Percentiles rank a stretch among this genome's conserved stretches.
Conservation (phyloP, 2,113 vertebrate genomes). For the Pollachius pollachius region DNA sequence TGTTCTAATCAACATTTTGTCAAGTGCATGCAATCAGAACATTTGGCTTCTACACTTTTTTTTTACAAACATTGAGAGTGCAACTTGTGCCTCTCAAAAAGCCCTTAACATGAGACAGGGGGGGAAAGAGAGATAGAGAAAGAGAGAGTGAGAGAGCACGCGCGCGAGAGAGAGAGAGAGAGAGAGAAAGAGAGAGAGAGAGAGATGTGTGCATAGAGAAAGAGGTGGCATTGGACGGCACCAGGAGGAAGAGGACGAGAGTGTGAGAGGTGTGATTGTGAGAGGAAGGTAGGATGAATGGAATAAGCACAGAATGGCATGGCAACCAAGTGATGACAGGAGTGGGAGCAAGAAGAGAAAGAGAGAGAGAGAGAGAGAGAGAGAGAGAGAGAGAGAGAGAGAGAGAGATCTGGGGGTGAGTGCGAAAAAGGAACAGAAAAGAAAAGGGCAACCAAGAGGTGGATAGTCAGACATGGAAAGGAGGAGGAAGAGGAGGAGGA, state of each 20-base stretch:
- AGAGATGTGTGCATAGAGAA: slow-evolving; percentile 1
- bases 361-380: slow-evolving; percentile 14
- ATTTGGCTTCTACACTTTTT: too few relatives aligned
- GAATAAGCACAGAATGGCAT: slow-evolving; percentile 35
- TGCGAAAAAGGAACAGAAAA: slow-evolving; percentile 24
- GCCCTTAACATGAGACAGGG: background rate
- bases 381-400: slow-evolving; percentile 25
- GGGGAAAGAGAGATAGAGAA: slow-evolving; percentile 35
- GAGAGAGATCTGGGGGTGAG: slow-evolving; percentile 9
- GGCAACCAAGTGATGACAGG: slow-evolving; percentile 10
- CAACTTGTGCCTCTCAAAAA: too few relatives aligned
- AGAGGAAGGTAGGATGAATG: slow-evolving; percentile 39
- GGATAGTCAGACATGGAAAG: slow-evolving; percentile 18
- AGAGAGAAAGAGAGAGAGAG: background rate
- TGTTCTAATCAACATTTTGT: too few relatives aligned
- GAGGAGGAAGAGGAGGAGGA: slow-evolving; percentile 26
- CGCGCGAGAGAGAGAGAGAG: slow-evolving; percentile 38
- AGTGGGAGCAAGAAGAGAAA: slow-evolving; percentile 23
- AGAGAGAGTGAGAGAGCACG: too few relatives aligned
- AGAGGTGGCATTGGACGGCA: slow-evolving; percentile 6
- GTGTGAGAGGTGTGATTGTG: slow-evolving; percentile 8
- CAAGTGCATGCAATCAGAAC: too few relatives aligned
- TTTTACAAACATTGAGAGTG: too few relatives aligned
- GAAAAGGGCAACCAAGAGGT: slow-evolving; percentile 16
- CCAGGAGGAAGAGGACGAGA: background rate